Evolutionary conservation across 2,888 invertebrate species (phyloP).

Genomic region (Diarsia mendica): DNA sequence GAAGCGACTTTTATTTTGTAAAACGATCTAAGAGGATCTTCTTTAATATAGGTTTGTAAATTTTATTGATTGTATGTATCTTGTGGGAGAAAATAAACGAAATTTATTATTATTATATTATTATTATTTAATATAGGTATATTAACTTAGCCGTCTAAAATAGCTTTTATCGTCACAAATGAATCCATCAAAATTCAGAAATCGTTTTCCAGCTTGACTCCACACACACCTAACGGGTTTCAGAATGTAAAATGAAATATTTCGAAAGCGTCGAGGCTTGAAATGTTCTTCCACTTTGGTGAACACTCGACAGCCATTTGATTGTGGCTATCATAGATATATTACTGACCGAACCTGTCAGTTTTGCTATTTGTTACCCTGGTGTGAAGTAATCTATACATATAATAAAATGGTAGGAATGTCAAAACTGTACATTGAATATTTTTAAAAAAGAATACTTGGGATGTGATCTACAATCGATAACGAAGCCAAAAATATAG

Average conservation of each 20-base stretch:
- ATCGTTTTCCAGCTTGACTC: constrained; percentile 10
- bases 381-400: constrained; percentile 44
- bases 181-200: constrained; percentile 14
- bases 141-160: background rate
- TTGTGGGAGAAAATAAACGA: too few relatives aligned
- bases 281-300: constrained; percentile 30
- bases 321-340: constrained; percentile 17
- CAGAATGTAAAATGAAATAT: constrained; percentile 38
- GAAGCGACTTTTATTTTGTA: constrained; percentile 3
- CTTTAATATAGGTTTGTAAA: constrained; percentile 5
- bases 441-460: too few relatives aligned
- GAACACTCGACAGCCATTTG: constrained; percentile 18
- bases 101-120: too few relatives aligned
- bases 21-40: background rate
- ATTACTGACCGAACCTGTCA: constrained; percentile 27
- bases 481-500: too few relatives aligned
- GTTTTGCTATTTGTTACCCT: constrained; percentile 23
- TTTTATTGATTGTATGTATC: too few relatives aligned
- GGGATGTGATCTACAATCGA: too few relatives aligned
- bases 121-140: constrained; percentile 7
- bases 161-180: background rate
- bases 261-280: constrained; percentile 24
- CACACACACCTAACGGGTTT: background rate
- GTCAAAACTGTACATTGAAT: too few relatives aligned
- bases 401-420: too few relatives aligned